phyloP scores from a whole-genome alignment of 2,113 vertebrate species.

The Eptesicus fuscus region DNA sequence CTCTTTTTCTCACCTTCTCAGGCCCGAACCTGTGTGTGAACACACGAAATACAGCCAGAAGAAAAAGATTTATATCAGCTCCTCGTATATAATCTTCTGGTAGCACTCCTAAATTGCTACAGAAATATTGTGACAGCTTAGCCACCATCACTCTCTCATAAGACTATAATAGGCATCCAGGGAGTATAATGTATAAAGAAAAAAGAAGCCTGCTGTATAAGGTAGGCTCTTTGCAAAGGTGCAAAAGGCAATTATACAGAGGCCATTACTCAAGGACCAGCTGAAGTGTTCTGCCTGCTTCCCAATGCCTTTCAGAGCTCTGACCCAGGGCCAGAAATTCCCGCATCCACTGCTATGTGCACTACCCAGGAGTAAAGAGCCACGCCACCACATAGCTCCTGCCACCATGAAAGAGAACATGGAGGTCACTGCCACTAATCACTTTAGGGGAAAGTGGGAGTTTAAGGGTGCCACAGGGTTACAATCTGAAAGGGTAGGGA shows the following conservation, averaged over 20 bases:
- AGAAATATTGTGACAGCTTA: background rate
- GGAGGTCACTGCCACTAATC: background rate
- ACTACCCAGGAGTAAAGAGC: background rate
- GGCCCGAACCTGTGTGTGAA: background rate
- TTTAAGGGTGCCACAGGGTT: background rate
- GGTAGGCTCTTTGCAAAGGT: background rate
- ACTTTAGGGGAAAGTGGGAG: background rate
- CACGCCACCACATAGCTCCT: background rate
- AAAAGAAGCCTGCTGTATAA: background rate
- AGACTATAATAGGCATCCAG: background rate
- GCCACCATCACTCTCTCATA: background rate
- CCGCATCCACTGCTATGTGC: background rate
- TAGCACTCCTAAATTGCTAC: background rate
- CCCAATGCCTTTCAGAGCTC: background rate
- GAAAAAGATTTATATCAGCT: background rate
- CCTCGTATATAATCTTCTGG: background rate
- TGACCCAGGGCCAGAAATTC: background rate
- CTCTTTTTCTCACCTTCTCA: background rate
- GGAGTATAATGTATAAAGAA: background rate
- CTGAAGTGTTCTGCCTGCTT: background rate
- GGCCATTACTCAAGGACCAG: background rate
- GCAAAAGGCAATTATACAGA: background rate
- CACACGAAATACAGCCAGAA: background rate
- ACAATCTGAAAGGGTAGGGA: background rate
- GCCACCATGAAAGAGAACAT: slow-evolving; percentile 18